Percentiles rank a stretch among this genome's conserved stretches.
These are phyloP conservation scores for Syngnathus acus DNA, from an alignment of 2,797 vertebrate species.

Conservation along the genomic window DNA sequence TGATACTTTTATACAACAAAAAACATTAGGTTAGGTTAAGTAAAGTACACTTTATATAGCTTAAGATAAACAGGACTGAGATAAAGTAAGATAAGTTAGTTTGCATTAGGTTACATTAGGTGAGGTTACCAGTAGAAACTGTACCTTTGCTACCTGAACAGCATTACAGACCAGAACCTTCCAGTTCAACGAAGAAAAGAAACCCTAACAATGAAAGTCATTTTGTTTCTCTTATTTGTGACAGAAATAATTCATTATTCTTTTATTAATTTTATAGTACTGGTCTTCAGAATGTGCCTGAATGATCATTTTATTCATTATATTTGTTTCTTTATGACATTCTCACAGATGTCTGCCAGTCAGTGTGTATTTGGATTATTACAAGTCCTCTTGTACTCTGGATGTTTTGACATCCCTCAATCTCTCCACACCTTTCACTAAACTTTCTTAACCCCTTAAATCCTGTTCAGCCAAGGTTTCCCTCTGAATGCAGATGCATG, in stretches of 20 bases:
- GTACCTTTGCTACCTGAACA: no score
- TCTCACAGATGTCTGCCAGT: neutral
- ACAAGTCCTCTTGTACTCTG: conserved; percentile 54
- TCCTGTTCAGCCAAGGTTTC: conserved; percentile 37
- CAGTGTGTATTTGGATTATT: conserved; percentile 40
- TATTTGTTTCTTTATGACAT: neutral
- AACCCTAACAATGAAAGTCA: no score
- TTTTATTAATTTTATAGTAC: neutral
- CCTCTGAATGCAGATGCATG: neutral
- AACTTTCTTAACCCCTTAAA: conserved; percentile 53
- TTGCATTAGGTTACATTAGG: no score
- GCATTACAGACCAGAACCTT: no score
- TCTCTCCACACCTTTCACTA: conserved; percentile 27
- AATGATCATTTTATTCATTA: neutral
- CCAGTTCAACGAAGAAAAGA: no score
- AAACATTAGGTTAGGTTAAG: no score
- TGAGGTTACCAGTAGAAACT: no score
- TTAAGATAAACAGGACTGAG: no score
- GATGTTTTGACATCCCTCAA: conserved; percentile 41
- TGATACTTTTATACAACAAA: no score
- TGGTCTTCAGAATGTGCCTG: neutral
- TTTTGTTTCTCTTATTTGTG: no score
- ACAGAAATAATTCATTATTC: neutral
- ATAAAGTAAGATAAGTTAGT: no score
- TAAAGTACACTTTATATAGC: no score